phyloP scores from a whole-genome alignment of 2,888 invertebrate species.

The Adineta ricciae region DNA sequence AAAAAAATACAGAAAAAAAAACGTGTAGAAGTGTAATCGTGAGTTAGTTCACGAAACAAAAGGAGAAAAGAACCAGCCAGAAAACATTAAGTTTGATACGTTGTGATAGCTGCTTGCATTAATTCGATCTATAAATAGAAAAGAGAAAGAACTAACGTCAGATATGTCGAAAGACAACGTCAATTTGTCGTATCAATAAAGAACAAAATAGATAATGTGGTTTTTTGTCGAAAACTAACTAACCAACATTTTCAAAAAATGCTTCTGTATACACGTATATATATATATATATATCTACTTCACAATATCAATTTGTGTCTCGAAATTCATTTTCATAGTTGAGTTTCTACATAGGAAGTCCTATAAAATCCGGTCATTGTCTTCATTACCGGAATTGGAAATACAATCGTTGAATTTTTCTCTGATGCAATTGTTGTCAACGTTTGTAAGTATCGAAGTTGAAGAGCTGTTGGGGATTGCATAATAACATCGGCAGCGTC shows the following conservation, averaged over 20 bases:
- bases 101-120: background rate
- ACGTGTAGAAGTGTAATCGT: background rate
- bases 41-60: background rate
- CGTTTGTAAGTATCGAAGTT: slow-evolving; percentile 51
- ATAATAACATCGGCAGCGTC: slow-evolving; percentile 76
- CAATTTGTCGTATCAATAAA: background rate
- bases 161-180: background rate
- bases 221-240: background rate
- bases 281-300: background rate
- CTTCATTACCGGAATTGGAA: slow-evolving; percentile 39
- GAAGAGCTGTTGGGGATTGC: slow-evolving; percentile 69
- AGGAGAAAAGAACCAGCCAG: background rate
- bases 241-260: background rate
- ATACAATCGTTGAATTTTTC: slow-evolving; percentile 47
- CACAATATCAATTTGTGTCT: background rate
- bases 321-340: background rate
- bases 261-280: background rate
- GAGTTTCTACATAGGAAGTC: background rate
- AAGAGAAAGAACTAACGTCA: background rate
- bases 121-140: slow-evolving; percentile 16
- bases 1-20: background rate
- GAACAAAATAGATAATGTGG: background rate
- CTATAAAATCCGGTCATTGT: background rate
- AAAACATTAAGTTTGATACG: background rate
- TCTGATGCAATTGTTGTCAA: slow-evolving; percentile 45